Percentiles rank a stretch among this genome's conserved stretches.
Conservation (phyloP, 2,888 invertebrate species). For the Tholera decimalis region DNA sequence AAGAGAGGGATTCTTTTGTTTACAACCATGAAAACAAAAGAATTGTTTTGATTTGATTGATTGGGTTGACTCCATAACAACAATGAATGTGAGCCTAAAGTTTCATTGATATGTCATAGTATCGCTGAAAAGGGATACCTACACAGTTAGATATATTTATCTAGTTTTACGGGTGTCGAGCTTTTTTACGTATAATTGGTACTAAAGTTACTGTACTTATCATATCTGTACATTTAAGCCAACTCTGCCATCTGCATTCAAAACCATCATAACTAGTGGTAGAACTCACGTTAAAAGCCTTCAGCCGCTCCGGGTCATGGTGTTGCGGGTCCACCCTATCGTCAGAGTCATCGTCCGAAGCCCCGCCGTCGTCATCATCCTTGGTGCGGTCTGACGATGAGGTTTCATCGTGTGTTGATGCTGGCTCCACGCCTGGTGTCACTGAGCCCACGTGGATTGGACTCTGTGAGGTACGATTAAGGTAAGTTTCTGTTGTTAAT, state of each 20-base stretch:
- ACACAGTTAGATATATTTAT: too few relatives aligned
- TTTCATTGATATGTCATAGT: neutral
- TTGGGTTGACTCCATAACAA: neutral
- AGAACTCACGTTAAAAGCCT: conserved; percentile 98
- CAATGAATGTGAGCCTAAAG: neutral
- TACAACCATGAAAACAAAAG: too few relatives aligned
- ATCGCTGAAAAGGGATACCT: neutral
- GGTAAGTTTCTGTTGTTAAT: conserved; percentile 1
- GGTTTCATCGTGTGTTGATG: conserved; percentile 96
- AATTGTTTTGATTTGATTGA: too few relatives aligned
- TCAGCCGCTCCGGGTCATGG: conserved; percentile 98
- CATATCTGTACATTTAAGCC: neutral
- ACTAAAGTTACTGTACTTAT: neutral
- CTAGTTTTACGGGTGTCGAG: too few relatives aligned
- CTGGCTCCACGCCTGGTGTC: conserved; percentile 87
- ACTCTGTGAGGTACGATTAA: conserved; percentile 89
- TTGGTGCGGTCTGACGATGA: conserved; percentile 97
- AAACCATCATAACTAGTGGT: neutral
- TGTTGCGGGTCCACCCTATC: conserved; percentile 97
- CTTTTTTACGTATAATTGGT: too few relatives aligned
- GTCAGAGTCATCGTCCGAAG: conserved; percentile 96
- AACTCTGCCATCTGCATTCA: too few relatives aligned
- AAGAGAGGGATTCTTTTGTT: neutral
- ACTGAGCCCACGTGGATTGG: conserved; percentile 92
- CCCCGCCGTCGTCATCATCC: conserved; percentile 93